Conservation (phyloP, 2,888 invertebrate species). For the Coenonympha glycerion region DNA sequence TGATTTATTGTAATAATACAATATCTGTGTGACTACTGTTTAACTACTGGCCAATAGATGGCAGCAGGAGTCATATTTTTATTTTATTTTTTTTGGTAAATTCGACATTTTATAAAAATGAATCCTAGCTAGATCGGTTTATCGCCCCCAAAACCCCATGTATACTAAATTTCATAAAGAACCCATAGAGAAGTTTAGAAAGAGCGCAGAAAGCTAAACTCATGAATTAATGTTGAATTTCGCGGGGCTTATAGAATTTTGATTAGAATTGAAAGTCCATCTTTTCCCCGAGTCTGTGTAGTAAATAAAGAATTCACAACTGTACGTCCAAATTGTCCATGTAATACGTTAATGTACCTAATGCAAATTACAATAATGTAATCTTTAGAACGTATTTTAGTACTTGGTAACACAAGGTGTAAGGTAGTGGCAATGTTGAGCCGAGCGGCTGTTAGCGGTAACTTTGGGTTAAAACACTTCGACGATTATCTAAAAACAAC, state of each 20-base stretch:
- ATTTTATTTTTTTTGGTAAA: too few species aligned
- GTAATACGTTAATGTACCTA: conserved; percentile 75
- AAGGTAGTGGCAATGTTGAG: conserved; percentile 51
- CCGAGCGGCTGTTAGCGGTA: conserved; percentile 54
- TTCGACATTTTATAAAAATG: too few species aligned
- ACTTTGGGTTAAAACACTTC: conserved; percentile 51
- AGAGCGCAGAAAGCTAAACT: too few species aligned
- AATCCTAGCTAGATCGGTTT: too few species aligned
- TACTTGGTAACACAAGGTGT: conserved; percentile 56
- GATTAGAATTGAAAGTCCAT: neutral
- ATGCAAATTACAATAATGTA: conserved; percentile 75
- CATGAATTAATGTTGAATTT: too few species aligned
- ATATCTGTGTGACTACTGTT: too few species aligned
- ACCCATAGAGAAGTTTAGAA: too few species aligned
- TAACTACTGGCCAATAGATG: too few species aligned
- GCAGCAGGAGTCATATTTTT: too few species aligned
- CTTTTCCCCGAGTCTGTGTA: conserved; percentile 27
- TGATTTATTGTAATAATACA: too few species aligned
- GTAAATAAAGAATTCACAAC: conserved; percentile 62
- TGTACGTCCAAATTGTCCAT: conserved; percentile 78
- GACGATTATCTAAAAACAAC: conserved; percentile 67
- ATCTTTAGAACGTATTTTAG: conserved; percentile 68
- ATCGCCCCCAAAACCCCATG: too few species aligned
- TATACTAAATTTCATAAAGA: too few species aligned
- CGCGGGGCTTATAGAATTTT: neutral